Conservation (phyloP, 2,797 vertebrate species). For the Scleropages formosus region DNA sequence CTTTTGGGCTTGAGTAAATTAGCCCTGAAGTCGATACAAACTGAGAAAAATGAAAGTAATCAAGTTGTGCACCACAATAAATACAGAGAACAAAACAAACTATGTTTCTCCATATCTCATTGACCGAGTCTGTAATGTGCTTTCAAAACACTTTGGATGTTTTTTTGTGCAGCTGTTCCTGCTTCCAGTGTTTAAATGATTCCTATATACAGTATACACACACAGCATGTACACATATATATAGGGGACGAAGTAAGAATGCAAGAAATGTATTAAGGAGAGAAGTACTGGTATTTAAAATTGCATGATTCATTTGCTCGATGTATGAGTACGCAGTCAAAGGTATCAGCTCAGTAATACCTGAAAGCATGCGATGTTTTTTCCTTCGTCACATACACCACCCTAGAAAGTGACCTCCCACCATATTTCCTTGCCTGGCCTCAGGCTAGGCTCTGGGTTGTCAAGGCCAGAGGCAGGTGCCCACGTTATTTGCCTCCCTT, state of each 20-base stretch:
- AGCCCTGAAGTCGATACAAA: slow-evolving; percentile 1
- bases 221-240: no score
- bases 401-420: slow-evolving; percentile 64
- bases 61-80: background rate
- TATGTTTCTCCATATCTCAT: background rate
- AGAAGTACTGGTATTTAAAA: background rate
- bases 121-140: background rate
- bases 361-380: background rate
- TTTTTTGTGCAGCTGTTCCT: background rate
- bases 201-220: no score
- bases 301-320: background rate
- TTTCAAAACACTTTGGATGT: background rate
- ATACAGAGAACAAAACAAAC: background rate
- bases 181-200: no score
- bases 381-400: slow-evolving; percentile 32
- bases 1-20: background rate
- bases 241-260: no score
- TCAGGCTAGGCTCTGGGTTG: slow-evolving; percentile 57
- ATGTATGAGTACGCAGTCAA: background rate
- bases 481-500: slow-evolving; percentile 72
- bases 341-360: slow-evolving; percentile 5
- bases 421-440: slow-evolving; percentile 64
- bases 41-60: slow-evolving; percentile 9
- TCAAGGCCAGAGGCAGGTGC: slow-evolving; percentile 84
- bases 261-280: background rate